phyloP scores from a whole-genome alignment of 2,113 vertebrate genomes.

The Leucoraja erinaceus region DNA sequence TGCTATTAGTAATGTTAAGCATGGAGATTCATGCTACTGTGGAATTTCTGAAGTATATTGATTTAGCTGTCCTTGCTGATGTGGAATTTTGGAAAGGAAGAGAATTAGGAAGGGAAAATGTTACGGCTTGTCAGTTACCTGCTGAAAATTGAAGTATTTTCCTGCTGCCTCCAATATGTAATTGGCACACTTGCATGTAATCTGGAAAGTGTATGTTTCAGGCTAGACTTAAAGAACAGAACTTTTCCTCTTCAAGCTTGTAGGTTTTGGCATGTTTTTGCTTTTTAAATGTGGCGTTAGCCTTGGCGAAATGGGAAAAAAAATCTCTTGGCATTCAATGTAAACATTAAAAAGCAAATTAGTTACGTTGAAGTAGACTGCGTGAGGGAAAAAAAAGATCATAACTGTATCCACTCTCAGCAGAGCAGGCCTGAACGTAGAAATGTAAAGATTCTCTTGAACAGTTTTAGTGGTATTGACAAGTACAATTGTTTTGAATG shows the following conservation, averaged over 20 bases:
- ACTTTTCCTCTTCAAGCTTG: background rate
- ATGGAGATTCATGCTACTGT: background rate
- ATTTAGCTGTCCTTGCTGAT: background rate
- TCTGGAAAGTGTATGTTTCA: background rate
- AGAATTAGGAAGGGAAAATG: background rate
- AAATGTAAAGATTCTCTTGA: background rate
- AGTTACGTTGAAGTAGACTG: background rate
- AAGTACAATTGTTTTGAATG: background rate
- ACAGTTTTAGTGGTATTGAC: background rate
- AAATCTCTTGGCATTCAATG: background rate
- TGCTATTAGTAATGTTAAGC: background rate
- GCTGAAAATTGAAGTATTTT: background rate
- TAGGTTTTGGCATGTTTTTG: background rate
- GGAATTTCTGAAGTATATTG: background rate
- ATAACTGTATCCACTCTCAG: background rate
- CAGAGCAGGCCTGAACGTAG: background rate
- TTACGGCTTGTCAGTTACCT: constrained; percentile 1
- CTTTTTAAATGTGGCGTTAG: background rate
- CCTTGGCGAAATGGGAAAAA: background rate
- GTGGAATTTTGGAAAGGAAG: constrained; percentile 22
- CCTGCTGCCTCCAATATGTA: background rate
- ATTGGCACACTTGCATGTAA: background rate
- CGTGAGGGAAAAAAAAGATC: background rate
- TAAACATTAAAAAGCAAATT: background rate
- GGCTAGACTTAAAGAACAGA: background rate